These are phyloP conservation scores for Tinea semifulvella DNA, from an alignment of 2,888 invertebrate genomes.

Conservation along the genomic window DNA sequence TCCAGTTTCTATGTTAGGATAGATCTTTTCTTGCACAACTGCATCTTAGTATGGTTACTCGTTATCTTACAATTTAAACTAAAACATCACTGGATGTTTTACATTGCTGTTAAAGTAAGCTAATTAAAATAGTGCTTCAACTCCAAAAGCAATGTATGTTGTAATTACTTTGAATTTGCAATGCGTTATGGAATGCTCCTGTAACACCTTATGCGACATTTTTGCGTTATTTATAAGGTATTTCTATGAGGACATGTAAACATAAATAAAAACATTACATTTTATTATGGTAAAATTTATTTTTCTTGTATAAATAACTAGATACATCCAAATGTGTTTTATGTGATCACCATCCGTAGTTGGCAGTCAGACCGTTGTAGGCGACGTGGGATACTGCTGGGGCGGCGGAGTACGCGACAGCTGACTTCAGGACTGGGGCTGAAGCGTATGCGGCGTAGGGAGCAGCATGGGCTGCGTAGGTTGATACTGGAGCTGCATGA, in stretches of 20 bases:
- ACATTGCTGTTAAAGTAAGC: too few species aligned
- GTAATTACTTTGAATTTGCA: background rate
- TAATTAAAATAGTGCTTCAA: too few species aligned
- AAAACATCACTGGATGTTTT: too few species aligned
- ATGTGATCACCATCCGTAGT: constrained; percentile 68
- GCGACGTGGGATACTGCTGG: constrained; percentile 69
- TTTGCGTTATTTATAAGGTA: background rate
- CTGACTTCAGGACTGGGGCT: constrained; percentile 41
- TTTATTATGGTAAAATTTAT: background rate
- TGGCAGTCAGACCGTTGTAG: constrained; percentile 69
- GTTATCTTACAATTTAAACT: too few species aligned
- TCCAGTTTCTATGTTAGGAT: background rate
- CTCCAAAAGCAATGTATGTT: too few species aligned
- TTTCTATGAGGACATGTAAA: background rate
- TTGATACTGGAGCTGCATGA: constrained; percentile 23
- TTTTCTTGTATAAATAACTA: background rate
- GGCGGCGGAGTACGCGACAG: constrained; percentile 66
- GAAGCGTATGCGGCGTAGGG: too few species aligned
- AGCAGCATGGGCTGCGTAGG: too few species aligned
- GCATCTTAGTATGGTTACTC: background rate
- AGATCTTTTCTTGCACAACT: background rate
- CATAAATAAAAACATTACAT: background rate
- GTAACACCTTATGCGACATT: background rate
- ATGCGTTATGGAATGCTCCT: background rate
- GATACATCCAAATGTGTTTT: background rate